Conservation (phyloP, 2,888 invertebrate genomes). For the Apeira syringaria region DNA sequence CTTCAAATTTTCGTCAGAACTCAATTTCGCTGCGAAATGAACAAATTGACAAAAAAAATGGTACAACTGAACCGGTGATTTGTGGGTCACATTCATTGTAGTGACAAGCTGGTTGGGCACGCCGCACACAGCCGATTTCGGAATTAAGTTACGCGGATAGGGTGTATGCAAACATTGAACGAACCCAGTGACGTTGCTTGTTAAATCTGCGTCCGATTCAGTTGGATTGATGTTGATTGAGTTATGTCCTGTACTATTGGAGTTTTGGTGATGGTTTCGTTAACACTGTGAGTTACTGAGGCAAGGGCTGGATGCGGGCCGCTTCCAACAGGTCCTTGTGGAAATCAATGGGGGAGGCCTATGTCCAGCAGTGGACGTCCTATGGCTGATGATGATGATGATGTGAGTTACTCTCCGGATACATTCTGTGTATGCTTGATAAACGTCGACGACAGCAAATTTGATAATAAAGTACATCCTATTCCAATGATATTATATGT, state of each 20-base stretch:
- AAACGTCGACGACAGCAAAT: too few species aligned
- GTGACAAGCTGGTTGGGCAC: constrained; percentile 71
- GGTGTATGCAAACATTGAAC: constrained; percentile 46
- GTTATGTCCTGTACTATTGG: constrained; percentile 50
- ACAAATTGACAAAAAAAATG: constrained; percentile 70
- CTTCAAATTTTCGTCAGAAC: constrained; percentile 63
- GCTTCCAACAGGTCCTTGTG: too few species aligned
- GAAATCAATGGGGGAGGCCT: too few species aligned
- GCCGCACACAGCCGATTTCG: constrained; percentile 58
- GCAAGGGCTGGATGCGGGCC: too few species aligned
- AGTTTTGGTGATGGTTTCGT: constrained; percentile 22
- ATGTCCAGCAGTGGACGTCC: too few species aligned
- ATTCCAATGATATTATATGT: too few species aligned
- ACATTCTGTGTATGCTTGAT: too few species aligned
- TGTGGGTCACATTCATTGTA: constrained; percentile 78
- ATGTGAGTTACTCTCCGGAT: too few species aligned
- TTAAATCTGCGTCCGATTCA: constrained; percentile 62
- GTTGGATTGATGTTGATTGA: constrained; percentile 76
- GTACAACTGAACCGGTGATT: constrained; percentile 72
- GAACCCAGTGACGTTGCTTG: constrained; percentile 56
- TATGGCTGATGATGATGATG: too few species aligned
- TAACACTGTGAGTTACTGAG: too few species aligned
- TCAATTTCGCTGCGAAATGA: constrained; percentile 75
- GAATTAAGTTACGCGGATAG: constrained; percentile 47
- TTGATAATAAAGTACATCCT: too few species aligned